Conservation (phyloP, 2,113 vertebrate species). For the Onychorhynchus coronatus region DNA sequence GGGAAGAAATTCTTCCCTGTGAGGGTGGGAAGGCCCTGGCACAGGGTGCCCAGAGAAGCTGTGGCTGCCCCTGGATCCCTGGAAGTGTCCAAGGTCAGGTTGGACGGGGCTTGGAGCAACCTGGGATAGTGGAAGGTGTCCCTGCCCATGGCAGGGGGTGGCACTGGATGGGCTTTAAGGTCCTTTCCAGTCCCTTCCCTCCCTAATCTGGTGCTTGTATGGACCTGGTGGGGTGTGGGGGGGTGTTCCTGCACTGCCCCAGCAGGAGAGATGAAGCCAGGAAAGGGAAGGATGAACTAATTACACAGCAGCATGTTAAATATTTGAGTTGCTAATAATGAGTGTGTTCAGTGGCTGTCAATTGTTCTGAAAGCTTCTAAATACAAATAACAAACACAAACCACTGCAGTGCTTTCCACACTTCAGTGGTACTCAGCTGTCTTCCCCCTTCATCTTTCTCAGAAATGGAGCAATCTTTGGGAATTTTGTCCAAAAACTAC, state of each 20-base stretch:
- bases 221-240: not conserved
- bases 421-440: not conserved
- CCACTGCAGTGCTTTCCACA: not conserved
- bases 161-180: too few relatives aligned
- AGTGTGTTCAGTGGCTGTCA: not conserved
- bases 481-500: not conserved
- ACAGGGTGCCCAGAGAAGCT: not conserved
- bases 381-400: not conserved
- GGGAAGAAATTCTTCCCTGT: accelerated
- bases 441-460: not conserved
- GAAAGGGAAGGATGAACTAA: not conserved
- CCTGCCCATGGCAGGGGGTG: not conserved
- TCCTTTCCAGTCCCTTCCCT: not conserved
- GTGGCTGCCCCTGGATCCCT: not conserved
- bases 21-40: not conserved
- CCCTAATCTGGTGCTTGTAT: accelerated
- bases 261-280: not conserved
- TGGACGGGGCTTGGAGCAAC: not conserved
- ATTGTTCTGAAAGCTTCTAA: not conserved
- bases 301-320: not conserved
- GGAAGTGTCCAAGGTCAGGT: not conserved
- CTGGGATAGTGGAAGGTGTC: accelerated
- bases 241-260: not conserved
- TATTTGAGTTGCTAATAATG: not conserved
- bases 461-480: not conserved